Evolutionary conservation across 2,797 vertebrate genomes (phyloP), one percentile per base, ranked within the genome.

Genomic region (Malurus splendens): DNA sequence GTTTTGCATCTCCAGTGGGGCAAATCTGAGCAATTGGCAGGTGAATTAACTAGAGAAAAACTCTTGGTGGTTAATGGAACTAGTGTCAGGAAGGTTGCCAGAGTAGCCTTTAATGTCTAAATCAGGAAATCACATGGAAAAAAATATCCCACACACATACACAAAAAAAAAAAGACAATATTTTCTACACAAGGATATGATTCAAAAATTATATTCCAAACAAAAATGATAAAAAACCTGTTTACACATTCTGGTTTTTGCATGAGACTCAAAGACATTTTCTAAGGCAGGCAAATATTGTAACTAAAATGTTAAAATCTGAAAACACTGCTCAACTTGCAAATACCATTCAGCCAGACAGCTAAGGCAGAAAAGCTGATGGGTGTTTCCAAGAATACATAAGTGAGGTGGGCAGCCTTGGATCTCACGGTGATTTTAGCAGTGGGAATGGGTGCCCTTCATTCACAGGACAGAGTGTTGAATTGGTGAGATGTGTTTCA

Each of bases 131-230:
- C 18, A n/a, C 6, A 23, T 9, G 11, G 15, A 41, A n/a, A 72
- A 24, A 44, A 30, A 38, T 39, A 9, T 5, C 30, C 7, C 33
- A 57, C 18, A 36, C 18, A 38, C 24, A 50, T 30, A 62, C 18
- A 36, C 18, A 38, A 20, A 50, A 10, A 45, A 20, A 57, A 39
- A 18, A 39, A 18, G 30, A 42, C n/a, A 39, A 78, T 5, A 6
- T 3, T 2, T 55, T 1, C 4, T 72, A 13, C 1, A 1, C 5
- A 8, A 50, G 10, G 7, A 33, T 32, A 60, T 2, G 18, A 55
- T 11, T 59, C 16, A 51, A 55, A 83, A 41, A 1, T 8, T 48
- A 14, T 68, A 55, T 38, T 61, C 12, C 18, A 70, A 41, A 55
- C 30, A 32, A 51, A 57, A 72, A 15, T 28, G 0, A 57, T 36